A percentile compares a stretch with the other conserved stretches of the same genome.
Evolutionary conservation across 1,140 invertebrate species (phyloP).

Genomic region (Penaeus japonicus): DNA sequence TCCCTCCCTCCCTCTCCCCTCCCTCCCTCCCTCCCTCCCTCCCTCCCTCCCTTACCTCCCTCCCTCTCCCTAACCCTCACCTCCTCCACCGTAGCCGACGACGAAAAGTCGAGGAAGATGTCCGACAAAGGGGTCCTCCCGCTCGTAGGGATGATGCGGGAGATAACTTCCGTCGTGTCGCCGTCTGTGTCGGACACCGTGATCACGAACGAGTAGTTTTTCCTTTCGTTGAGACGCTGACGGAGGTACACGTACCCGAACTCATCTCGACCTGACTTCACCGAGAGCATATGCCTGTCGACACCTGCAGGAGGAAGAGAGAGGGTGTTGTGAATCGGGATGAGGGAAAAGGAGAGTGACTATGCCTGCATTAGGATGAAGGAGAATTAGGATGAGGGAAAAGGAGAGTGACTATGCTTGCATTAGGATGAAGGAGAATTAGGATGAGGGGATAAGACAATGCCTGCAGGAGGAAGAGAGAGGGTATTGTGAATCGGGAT

Average conservation of each 20-base stretch:
- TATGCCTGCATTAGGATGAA: no score
- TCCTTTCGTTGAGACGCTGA: not conserved
- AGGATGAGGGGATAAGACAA: no score
- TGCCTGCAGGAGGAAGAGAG: not conserved
- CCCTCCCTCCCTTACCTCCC: not conserved
- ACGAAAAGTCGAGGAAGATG: not conserved
- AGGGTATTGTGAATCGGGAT: not conserved
- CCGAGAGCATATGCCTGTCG: not conserved
- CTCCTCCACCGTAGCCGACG: not conserved
- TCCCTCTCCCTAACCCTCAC: not conserved
- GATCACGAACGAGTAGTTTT: conserved; percentile 13
- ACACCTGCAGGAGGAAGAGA: not conserved
- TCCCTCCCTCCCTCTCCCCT: not conserved
- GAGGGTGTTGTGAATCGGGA: not conserved
- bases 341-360: no score
- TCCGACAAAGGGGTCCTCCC: conserved; percentile 1
- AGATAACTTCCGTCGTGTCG: not conserved
- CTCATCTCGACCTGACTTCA: not conserved
- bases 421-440: no score
- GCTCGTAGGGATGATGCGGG: not conserved
- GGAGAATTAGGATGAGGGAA: no score
- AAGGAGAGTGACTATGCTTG: no score
- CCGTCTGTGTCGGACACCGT: conserved; percentile 1
- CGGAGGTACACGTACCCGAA: conserved; percentile 14
- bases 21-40: not conserved